Conservation (phyloP, 30 jellyfish, hydroid and myxozoan species). For the Aurelia aurita region DNA sequence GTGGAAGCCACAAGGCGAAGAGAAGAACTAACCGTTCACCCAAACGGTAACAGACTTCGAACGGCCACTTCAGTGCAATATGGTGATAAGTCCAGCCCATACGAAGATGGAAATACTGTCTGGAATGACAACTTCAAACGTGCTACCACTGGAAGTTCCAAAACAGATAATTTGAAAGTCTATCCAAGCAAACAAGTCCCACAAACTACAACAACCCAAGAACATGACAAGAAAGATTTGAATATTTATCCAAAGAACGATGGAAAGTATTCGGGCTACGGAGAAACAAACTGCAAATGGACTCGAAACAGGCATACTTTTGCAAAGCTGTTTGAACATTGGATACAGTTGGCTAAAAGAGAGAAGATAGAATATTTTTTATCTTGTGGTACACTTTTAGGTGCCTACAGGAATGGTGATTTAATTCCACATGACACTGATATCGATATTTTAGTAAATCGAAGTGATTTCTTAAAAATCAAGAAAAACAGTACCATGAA, state of each 20-base stretch:
- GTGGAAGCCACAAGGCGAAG: too few relatives aligned
- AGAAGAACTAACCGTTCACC: too few relatives aligned
- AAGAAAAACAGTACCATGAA: constrained; percentile 48
- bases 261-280: constrained; percentile 46
- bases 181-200: too few relatives aligned
- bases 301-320: constrained; percentile 13
- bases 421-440: constrained; percentile 85
- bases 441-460: constrained; percentile 69
- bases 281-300: constrained; percentile 67
- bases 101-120: too few relatives aligned
- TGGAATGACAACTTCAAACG: too few relatives aligned
- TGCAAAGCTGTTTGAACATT: constrained; percentile 42
- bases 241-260: constrained; percentile 19
- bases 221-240: too few relatives aligned
- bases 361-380: constrained; percentile 60
- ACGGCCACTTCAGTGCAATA: too few relatives aligned
- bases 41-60: too few relatives aligned
- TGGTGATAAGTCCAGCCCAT: too few relatives aligned
- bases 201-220: too few relatives aligned
- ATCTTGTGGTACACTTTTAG: constrained; percentile 91
- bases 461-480: constrained; percentile 46
- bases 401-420: constrained; percentile 83
- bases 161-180: too few relatives aligned
- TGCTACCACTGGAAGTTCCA: too few relatives aligned
- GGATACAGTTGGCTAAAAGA: constrained; percentile 66